Percentiles rank a stretch among this genome's conserved stretches.
Conservation (phyloP, 2,113 vertebrate species). For the Grantiella picta region DNA sequence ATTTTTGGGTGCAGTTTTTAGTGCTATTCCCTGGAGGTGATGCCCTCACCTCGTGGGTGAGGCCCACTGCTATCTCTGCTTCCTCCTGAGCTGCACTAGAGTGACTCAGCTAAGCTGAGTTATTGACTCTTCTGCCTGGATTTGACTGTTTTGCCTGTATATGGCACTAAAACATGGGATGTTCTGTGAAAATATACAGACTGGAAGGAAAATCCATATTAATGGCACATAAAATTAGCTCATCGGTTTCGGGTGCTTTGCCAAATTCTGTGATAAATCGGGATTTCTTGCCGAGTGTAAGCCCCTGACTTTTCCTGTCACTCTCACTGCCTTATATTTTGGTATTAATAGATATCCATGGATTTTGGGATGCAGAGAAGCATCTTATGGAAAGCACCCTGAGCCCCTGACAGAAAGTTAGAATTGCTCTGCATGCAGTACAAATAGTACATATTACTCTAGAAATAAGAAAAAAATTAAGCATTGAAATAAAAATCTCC, state of each 20-base stretch:
- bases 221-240: not conserved
- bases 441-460: not conserved
- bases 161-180: not conserved
- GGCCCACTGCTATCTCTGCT: not conserved
- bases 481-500: not conserved
- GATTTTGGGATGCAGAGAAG: not conserved
- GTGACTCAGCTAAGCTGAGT: slow-evolving; percentile 22
- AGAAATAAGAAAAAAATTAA: not conserved
- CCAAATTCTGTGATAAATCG: not conserved
- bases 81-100: not conserved
- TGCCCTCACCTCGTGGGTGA: not conserved
- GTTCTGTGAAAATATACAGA: not conserved
- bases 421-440: not conserved
- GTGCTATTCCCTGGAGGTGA: not conserved
- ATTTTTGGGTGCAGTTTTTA: not conserved
- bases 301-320: not conserved
- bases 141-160: not conserved
- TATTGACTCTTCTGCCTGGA: not conserved
- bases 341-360: not conserved
- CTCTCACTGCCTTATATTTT: not conserved
- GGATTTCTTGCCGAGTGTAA: not conserved
- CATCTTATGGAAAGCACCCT: not conserved
- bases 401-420: not conserved
- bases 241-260: not conserved
- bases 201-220: not conserved